Conservation (phyloP, 2,888 invertebrate species). For the Sesia bembeciformis region DNA sequence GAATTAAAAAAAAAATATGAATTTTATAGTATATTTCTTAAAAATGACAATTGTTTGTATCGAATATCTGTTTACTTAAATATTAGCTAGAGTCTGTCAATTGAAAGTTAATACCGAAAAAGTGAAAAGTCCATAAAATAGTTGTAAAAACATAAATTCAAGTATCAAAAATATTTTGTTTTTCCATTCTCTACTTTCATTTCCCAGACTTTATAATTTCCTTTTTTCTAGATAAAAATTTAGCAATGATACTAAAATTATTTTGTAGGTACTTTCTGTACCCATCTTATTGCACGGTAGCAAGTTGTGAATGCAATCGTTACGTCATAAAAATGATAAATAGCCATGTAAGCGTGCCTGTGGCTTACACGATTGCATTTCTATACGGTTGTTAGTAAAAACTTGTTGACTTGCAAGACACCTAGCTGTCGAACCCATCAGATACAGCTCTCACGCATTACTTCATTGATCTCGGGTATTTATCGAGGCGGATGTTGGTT, state of each 20-base stretch:
- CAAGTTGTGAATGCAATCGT: constrained; percentile 35
- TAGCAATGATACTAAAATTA: neutral
- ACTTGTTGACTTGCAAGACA: constrained; percentile 18
- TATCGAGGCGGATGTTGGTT: constrained; percentile 52
- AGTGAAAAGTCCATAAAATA: no score
- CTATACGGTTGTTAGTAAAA: constrained; percentile 26
- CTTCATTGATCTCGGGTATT: constrained; percentile 53
- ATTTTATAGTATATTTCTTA: no score
- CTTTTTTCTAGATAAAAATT: neutral
- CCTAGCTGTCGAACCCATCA: constrained; percentile 29
- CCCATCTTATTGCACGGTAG: constrained; percentile 3
- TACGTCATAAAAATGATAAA: constrained; percentile 65
- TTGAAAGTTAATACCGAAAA: no score
- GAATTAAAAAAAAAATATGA: no score
- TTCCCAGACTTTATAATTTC: no score
- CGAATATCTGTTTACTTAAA: no score
- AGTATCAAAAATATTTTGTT: no score
- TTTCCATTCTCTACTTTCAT: no score
- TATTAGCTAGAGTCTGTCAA: no score
- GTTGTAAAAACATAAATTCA: no score
- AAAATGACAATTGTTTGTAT: no score
- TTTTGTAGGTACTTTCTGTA: constrained; percentile 12
- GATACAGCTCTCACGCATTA: constrained; percentile 53
- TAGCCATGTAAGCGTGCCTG: constrained; percentile 48
- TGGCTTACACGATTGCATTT: constrained; percentile 36